These are phyloP conservation scores for Plagodis pulveraria DNA, from an alignment of 2,888 invertebrate species.

Conservation along the genomic window DNA sequence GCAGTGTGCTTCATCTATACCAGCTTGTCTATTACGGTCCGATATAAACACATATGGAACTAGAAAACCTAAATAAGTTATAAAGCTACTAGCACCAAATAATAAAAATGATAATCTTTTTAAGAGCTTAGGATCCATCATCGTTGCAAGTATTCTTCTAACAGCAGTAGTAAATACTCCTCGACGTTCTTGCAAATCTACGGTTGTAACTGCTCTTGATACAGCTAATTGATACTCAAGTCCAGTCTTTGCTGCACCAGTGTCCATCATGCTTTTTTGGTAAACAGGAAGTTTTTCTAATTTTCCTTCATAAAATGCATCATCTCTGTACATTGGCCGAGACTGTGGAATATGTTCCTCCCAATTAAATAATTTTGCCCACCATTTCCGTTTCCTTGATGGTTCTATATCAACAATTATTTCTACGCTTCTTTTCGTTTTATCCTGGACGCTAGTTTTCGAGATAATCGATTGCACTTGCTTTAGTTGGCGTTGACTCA, in stretches of 20 bases:
- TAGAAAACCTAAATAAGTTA: slow-evolving; percentile 64
- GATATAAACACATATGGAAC: slow-evolving; percentile 71
- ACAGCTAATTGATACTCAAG: slow-evolving; percentile 78
- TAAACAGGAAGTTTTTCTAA: slow-evolving; percentile 65
- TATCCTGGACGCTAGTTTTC: slow-evolving; percentile 52
- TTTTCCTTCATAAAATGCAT: slow-evolving; percentile 72
- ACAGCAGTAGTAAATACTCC: slow-evolving; percentile 72
- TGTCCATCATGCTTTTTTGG: slow-evolving; percentile 67
- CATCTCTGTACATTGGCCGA: slow-evolving; percentile 77
- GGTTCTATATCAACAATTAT: slow-evolving; percentile 45
- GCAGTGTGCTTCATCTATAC: slow-evolving; percentile 59
- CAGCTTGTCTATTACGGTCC: slow-evolving; percentile 58
- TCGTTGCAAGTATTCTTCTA: slow-evolving; percentile 73
- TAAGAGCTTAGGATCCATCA: slow-evolving; percentile 72
- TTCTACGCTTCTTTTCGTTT: slow-evolving; percentile 49
- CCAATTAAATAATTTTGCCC: slow-evolving; percentile 64
- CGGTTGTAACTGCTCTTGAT: slow-evolving; percentile 68
- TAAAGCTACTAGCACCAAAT: slow-evolving; percentile 59
- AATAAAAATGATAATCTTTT: slow-evolving; percentile 61
- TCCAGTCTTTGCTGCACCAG: slow-evolving; percentile 61
- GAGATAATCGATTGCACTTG: slow-evolving; percentile 70
- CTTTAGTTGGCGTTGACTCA: slow-evolving; percentile 64
- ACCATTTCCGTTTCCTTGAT: slow-evolving; percentile 56
- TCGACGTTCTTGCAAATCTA: slow-evolving; percentile 64
- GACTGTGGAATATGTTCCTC: slow-evolving; percentile 65